Base-by-base conservation (phyloP, 2,888 invertebrate species). In the Strigamia maritima region DNA sequence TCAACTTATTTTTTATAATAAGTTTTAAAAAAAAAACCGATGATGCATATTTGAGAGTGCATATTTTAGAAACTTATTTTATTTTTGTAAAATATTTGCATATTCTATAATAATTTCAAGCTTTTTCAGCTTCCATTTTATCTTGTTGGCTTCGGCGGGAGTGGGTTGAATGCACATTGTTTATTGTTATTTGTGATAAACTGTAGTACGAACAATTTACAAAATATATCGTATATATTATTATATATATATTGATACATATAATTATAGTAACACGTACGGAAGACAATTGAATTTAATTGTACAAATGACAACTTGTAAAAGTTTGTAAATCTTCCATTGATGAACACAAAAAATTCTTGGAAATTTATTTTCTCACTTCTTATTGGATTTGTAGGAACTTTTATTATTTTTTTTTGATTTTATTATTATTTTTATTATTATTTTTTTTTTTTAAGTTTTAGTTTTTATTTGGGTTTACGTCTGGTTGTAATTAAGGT, bases 261-360 rank as follows among this genome's bases (percentile, higher is more conserved):
- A 1, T 35, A 35, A 54, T 54, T 54, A 22, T 54, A 54, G 19
- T n/a, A 54, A 19, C 54, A 54, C 54, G 44, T 44, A n/a, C n/a
- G 44, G 44, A 44, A 44, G 44, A 44, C 16, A 44, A 44, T 44
- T 44, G 54, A 54, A 19, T 35, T 54, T 8, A 19, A 54, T 54
- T 54, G 54, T 54, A 54, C 54, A 44, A 44, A 44, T 44, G 54
- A 54, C 54, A 54, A 54, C 54, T 54, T 54, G 54, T 54, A 54
- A 54, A 54, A 54, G 54, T 54, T 19, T 54, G 54, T 54, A 54
- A 49, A 19, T 54, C 22, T 54, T 54, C 54, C 54, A 54, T 54
- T n/a, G 8, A 54, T n/a, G 16, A 8, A 54, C 22, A n/a, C n/a
- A 19, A 54, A 14, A 2, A 2, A 54, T 54, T 54, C 8, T 54